Evolutionary conservation across 2,888 invertebrate genomes (phyloP), one percentile per base, ranked within the genome.

Genomic region (Chalcosyrphus nemorum): DNA sequence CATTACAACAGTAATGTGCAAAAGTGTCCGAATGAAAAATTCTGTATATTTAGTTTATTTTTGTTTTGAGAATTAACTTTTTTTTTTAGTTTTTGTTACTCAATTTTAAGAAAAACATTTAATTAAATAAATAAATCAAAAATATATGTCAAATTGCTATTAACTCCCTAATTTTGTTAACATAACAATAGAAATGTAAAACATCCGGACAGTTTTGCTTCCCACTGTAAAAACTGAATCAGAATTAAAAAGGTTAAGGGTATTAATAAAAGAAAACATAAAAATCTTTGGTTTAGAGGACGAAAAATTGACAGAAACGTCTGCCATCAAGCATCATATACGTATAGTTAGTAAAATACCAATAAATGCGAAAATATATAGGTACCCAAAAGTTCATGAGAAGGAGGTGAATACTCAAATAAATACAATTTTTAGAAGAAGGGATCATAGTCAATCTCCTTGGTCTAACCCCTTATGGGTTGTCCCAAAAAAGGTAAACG

Each of bases 311-410:
- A 32, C 32, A 32, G 32, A 32, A 32, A 32, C 32, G 32, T 32
- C 24, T 15, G 50, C 15, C 9, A 27, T 52, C 7, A 29, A 47
- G 1, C 47, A 47, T 24, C 11, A 21, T 50, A 50, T 50, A 24
- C 50, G 50, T 5, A 50, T 24, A 2, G 27, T 27, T 13, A 27
- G 21, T n/a, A 13, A 50, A 24, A 50, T 50, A 24, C 50, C 50
- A 50, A 50, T 50, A n/a, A 50, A 50, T 27, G 27, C 50, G 50
- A 50, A 50, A 50, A 24, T 24, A 24, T 50, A 24, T 24, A 50
- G 47, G 47, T 50, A 50, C 13, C 50, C 50, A 24, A 50, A 50
- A 9, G 13, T 50, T n/a, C 50, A 50, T 50, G 45, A 47, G 45
- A 19, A 47, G 4, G 45, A 47, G 19, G 45, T 47, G 21, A 47